phyloP scores from a whole-genome alignment of 2,113 vertebrate genomes.

The Fulmarus glacialis region DNA sequence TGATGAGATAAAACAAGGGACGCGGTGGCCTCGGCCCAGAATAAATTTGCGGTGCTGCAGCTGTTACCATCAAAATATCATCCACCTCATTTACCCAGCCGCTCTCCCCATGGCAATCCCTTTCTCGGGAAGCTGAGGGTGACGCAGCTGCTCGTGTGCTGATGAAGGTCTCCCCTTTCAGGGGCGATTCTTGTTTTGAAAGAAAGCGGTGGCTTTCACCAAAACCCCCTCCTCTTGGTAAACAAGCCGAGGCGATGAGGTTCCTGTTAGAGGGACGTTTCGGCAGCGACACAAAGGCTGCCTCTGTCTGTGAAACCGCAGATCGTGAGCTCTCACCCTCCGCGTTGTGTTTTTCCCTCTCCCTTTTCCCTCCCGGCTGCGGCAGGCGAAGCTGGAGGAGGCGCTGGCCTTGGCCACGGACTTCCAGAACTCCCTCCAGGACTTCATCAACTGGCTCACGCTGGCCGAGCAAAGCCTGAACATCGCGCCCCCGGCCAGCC shows the following conservation, averaged over 20 bases:
- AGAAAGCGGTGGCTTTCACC: neutral
- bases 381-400: conserved; percentile 93
- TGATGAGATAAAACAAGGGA: conserved; percentile 34
- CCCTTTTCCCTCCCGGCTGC: neutral
- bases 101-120: neutral
- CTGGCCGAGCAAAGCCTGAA: conserved; percentile 95
- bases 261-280: conserved; percentile 3
- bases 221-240: conserved; percentile 29
- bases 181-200: neutral
- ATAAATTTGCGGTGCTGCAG: conserved; percentile 3
- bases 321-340: conserved; percentile 37
- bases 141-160: neutral
- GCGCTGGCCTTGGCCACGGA: conserved; percentile 89
- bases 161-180: neutral
- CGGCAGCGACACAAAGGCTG: conserved; percentile 15
- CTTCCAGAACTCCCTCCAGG: conserved; percentile 96
- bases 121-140: neutral
- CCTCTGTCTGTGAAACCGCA: conserved; percentile 36
- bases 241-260: neutral
- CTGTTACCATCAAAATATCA: neutral
- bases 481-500: conserved; percentile 88
- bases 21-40: neutral
- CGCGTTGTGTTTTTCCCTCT: neutral
- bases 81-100: neutral
- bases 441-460: conserved; percentile 99